Percentiles rank a stretch among this genome's conserved stretches.
phyloP scores from a whole-genome alignment of 2,797 vertebrate genomes.

The Jordanella pulchra region DNA sequence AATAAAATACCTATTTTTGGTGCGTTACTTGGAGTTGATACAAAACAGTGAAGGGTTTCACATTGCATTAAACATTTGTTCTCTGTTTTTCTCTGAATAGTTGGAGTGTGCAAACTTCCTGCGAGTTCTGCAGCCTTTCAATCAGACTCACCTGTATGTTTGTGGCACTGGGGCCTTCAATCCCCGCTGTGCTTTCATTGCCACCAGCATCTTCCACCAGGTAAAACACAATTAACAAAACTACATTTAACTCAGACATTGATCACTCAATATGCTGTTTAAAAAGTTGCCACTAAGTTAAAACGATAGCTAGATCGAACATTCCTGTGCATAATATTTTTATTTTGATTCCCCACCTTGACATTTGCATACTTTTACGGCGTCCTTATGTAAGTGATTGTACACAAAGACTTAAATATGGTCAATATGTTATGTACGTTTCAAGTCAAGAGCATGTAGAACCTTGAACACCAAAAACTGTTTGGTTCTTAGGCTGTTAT shows the following conservation, averaged over 20 bases:
- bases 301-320: not conserved
- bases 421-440: not conserved
- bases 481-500: not conserved
- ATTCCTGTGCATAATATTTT: not conserved
- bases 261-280: not conserved
- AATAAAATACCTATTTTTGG: not conserved
- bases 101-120: conserved; percentile 84
- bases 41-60: not conserved
- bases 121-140: conserved; percentile 81
- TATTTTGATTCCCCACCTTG: not conserved
- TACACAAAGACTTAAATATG: not conserved
- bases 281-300: not conserved
- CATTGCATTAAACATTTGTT: conserved; percentile 1
- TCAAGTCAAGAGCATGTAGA: not conserved
- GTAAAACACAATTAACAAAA: conserved; percentile 50
- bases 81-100: conserved; percentile 40
- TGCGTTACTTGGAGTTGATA: not conserved
- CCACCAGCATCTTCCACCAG: conserved; percentile 74
- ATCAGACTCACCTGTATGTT: conserved; percentile 84
- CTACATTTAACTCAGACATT: not conserved
- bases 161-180: conserved; percentile 86
- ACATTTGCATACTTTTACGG: not conserved
- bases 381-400: not conserved
- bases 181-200: conserved; percentile 81
- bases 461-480: not conserved